These are phyloP conservation scores for Planococcus citri DNA, from an alignment of 1,140 invertebrate genomes.

Conservation along the genomic window DNA sequence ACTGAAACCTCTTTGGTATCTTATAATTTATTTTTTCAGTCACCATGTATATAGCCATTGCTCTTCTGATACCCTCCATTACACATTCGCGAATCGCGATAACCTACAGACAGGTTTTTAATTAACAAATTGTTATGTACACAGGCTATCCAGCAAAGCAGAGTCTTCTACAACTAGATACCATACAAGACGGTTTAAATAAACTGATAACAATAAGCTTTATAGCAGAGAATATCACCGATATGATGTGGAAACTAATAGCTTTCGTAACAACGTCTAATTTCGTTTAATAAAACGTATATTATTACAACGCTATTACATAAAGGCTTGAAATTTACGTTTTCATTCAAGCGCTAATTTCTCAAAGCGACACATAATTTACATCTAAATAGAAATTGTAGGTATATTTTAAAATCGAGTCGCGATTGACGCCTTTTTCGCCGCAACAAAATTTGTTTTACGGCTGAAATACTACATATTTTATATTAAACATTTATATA, in stretches of 20 bases:
- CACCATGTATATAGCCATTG: too few species aligned
- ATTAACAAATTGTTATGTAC: too few species aligned
- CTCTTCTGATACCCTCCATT: too few species aligned
- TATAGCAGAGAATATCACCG: background rate
- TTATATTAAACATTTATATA: background rate
- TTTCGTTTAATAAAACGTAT: constrained; percentile 17
- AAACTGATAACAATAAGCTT: too few species aligned
- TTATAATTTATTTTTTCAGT: too few species aligned
- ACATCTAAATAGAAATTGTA: constrained; percentile 16
- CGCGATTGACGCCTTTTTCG: background rate
- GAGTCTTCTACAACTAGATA: too few species aligned
- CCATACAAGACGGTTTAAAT: too few species aligned
- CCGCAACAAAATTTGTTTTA: background rate
- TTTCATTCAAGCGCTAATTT: constrained; percentile 16
- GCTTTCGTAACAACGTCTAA: background rate
- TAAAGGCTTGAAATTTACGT: background rate
- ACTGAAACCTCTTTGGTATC: too few species aligned
- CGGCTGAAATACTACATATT: background rate
- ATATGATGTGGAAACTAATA: background rate
- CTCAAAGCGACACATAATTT: constrained; percentile 19
- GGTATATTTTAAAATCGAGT: constrained; percentile 5
- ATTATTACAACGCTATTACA: background rate
- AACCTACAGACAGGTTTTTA: too few species aligned
- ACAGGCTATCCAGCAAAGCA: too few species aligned
- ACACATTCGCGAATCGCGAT: too few species aligned